A percentile compares a stretch with the other conserved stretches of the same genome.
These are phyloP conservation scores for Rhyzopertha dominica DNA, from an alignment of 1,140 invertebrate genomes.

Conservation along the genomic window DNA sequence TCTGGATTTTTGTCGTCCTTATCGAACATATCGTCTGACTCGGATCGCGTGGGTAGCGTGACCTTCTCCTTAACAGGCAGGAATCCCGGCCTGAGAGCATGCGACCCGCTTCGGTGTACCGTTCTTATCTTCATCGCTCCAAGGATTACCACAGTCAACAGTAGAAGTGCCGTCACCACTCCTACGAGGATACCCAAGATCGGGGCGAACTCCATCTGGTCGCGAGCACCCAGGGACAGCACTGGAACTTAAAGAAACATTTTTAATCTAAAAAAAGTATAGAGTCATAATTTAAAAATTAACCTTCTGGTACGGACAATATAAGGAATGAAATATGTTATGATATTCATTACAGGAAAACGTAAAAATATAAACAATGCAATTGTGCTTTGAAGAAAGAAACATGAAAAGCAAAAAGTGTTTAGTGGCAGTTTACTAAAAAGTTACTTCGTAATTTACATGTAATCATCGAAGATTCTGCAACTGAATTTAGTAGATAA, in stretches of 20 bases:
- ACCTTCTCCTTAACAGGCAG: constrained; percentile 64
- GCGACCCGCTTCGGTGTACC: constrained; percentile 49
- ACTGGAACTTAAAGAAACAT: constrained; percentile 33
- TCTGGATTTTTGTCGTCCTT: constrained; percentile 79
- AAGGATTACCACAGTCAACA: constrained; percentile 64
- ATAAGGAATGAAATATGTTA: too few species aligned
- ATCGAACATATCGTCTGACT: constrained; percentile 64
- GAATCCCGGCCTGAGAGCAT: constrained; percentile 53
- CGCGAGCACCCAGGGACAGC: constrained; percentile 38
- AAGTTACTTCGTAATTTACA: too few species aligned
- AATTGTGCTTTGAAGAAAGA: too few species aligned
- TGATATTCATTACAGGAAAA: too few species aligned
- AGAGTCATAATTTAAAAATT: too few species aligned
- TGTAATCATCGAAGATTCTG: too few species aligned
- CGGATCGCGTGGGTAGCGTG: constrained; percentile 54
- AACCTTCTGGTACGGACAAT: too few species aligned
- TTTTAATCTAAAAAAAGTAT: too few species aligned
- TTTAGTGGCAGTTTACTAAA: too few species aligned
- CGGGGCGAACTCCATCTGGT: constrained; percentile 65
- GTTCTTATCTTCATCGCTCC: constrained; percentile 62
- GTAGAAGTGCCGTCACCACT: constrained; percentile 61
- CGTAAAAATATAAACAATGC: too few species aligned
- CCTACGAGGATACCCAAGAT: constrained; percentile 69
- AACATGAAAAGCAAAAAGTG: too few species aligned
- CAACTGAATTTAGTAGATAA: too few species aligned